Evolutionary conservation across 2,888 invertebrate genomes (phyloP).

Genomic region (Oligia strigilis): DNA sequence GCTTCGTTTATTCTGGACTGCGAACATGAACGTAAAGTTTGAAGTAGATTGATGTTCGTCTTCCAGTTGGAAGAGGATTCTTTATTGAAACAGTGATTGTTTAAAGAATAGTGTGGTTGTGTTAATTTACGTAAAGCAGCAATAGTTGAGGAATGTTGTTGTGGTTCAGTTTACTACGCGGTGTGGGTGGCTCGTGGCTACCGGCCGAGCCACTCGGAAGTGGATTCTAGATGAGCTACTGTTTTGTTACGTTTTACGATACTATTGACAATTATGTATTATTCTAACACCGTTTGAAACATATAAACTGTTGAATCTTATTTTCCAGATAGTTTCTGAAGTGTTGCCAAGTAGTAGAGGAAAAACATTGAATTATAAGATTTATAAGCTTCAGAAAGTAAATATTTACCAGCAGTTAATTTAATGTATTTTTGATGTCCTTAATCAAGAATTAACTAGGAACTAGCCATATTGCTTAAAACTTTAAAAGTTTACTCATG

Average conservation of each 20-base stretch:
- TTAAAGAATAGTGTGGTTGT: conserved; percentile 44
- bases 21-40: conserved; percentile 26
- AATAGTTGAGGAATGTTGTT: conserved; percentile 73
- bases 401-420: conserved; percentile 39
- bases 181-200: conserved; percentile 69
- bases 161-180: conserved; percentile 76
- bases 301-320: conserved; percentile 35
- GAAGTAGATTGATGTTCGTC: conserved; percentile 47
- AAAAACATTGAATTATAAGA: conserved; percentile 32
- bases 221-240: conserved; percentile 72
- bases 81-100: conserved; percentile 41
- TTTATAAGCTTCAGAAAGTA: conserved; percentile 15
- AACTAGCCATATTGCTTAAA: neutral
- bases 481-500: neutral
- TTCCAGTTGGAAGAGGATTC: conserved; percentile 29
- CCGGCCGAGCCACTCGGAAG: conserved; percentile 71
- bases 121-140: conserved; percentile 58
- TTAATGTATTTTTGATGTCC: conserved; percentile 28
- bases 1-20: conserved; percentile 38
- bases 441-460: neutral
- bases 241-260: conserved; percentile 67
- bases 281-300: conserved; percentile 36
- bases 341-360: conserved; percentile 41
- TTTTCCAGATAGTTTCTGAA: conserved; percentile 39
- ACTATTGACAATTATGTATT: conserved; percentile 58